Evolutionary conservation across 2,797 vertebrate species (phyloP).

Genomic region (Myotis pilosus): DNA sequence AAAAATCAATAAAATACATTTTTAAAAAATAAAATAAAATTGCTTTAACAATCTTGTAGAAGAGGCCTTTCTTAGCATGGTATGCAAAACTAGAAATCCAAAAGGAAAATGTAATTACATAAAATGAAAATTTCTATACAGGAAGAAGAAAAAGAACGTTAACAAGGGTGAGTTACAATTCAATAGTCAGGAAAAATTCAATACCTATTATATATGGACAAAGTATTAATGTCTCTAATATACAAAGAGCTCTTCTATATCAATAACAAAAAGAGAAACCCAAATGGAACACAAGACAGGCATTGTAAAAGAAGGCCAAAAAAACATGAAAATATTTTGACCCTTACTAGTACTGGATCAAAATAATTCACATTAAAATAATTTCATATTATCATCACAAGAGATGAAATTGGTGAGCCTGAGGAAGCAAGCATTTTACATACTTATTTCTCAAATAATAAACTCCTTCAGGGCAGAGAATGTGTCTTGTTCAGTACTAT

Average conservation of each 20-base stretch:
- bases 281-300: neutral
- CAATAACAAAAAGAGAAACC: neutral
- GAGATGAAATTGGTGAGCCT: neutral
- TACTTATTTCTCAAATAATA: conserved; percentile 8
- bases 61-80: neutral
- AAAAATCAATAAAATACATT: no score
- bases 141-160: neutral
- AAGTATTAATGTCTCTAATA: neutral
- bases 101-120: neutral
- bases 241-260: neutral
- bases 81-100: conserved; percentile 15
- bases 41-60: neutral
- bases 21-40: no score
- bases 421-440: neutral
- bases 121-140: neutral
- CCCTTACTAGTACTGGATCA: neutral
- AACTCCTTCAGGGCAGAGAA: neutral
- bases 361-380: conserved; percentile 32
- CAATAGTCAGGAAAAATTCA: neutral
- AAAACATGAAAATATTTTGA: conserved; percentile 25
- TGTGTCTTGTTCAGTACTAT: neutral
- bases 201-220: neutral
- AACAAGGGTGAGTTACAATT: neutral
- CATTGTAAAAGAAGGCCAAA: neutral
- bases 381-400: neutral